Evolutionary conservation across 2,113 vertebrate genomes (phyloP).

Genomic region (Bubo blakistoni): DNA sequence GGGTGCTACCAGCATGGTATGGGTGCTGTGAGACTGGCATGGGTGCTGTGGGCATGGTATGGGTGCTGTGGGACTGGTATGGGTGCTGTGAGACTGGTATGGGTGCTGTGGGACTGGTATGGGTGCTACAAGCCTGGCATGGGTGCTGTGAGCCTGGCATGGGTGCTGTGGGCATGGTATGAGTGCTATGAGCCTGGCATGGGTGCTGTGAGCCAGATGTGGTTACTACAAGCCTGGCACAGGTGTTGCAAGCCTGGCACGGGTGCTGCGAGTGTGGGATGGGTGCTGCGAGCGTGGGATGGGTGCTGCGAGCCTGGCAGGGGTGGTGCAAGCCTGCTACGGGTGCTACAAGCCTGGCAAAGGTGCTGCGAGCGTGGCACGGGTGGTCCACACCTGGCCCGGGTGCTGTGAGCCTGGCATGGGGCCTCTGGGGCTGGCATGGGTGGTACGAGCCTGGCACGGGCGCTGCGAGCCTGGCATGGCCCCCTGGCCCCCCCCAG

Average conservation of each 20-base stretch:
- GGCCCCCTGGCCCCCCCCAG: neutral
- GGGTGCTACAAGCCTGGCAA: neutral
- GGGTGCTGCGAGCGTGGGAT: accelerated
- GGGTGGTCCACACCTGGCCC: neutral
- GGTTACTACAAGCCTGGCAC: neutral
- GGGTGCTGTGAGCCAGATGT: neutral
- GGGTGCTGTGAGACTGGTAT: neutral
- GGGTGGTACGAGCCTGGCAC: neutral
- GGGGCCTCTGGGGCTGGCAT: neutral
- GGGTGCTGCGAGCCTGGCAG: neutral
- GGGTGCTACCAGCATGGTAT: accelerated
- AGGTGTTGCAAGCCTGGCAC: neutral
- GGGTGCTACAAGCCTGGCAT: neutral
- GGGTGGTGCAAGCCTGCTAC: neutral
- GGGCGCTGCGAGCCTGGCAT: neutral
- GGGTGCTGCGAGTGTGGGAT: neutral
- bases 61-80: neutral
- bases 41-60: no score
- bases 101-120: neutral
- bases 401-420: neutral
- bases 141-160: neutral
- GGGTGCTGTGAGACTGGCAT: accelerated
- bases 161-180: no score
- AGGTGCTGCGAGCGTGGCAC: neutral
- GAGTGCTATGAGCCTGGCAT: neutral